phyloP scores from a whole-genome alignment of 2,113 vertebrate species.

The Hypomesus transpacificus region DNA sequence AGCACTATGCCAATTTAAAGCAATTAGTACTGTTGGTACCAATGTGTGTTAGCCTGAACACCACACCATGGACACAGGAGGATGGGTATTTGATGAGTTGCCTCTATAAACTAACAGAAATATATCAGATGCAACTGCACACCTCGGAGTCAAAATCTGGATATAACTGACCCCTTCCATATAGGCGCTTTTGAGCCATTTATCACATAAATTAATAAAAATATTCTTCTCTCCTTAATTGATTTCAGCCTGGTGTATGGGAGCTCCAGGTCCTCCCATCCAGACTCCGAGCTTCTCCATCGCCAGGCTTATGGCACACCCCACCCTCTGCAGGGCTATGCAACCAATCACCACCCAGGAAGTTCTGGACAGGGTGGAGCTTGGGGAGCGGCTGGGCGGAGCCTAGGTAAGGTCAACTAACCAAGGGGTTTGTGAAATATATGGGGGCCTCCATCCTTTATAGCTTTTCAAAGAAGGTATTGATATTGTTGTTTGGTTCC shows the following conservation, averaged over 20 bases:
- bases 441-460: too few relatives aligned
- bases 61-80: too few relatives aligned
- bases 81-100: too few relatives aligned
- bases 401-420: conserved; percentile 59
- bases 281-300: conserved; percentile 86
- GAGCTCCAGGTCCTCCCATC: conserved; percentile 84
- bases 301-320: conserved; percentile 82
- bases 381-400: conserved; percentile 68
- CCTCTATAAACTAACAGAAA: too few relatives aligned
- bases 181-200: neutral
- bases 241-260: conserved; percentile 77
- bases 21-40: too few relatives aligned
- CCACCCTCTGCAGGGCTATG: conserved; percentile 87
- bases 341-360: conserved; percentile 88
- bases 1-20: too few relatives aligned
- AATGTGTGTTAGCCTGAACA: too few relatives aligned
- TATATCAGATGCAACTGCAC: too few relatives aligned
- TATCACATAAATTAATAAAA: neutral
- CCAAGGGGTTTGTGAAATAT: too few relatives aligned
- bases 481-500: too few relatives aligned
- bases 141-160: neutral
- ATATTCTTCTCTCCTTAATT: neutral
- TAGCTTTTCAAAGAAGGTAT: too few relatives aligned
- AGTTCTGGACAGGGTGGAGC: conserved; percentile 67
- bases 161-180: neutral